phyloP scores from a whole-genome alignment of 2,797 vertebrate species.

The Podargus strigoides region DNA sequence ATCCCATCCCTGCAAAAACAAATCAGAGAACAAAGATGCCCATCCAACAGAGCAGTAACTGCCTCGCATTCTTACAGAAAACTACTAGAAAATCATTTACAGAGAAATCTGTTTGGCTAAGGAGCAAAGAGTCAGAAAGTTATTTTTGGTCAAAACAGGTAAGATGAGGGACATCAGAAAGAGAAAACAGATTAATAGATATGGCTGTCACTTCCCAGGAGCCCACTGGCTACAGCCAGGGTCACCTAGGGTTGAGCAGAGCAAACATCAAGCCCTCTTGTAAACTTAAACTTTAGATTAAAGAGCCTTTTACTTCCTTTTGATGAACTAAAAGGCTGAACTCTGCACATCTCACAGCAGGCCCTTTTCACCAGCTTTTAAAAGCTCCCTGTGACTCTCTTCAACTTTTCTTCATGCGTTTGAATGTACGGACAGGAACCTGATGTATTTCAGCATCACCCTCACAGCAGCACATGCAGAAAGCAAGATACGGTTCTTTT shows the following conservation, averaged over 20 bases:
- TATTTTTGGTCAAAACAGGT: neutral
- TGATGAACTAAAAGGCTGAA: neutral
- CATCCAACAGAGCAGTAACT: neutral
- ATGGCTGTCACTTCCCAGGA: fast-evolving
- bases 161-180: neutral
- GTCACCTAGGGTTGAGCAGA: neutral
- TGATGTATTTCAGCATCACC: neutral
- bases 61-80: neutral
- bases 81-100: neutral
- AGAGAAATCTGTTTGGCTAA: neutral
- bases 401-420: neutral
- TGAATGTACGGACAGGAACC: neutral
- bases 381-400: neutral
- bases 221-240: neutral
- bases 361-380: neutral
- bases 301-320: neutral
- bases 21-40: fast-evolving
- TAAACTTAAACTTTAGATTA: neutral
- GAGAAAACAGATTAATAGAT: neutral
- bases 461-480: neutral
- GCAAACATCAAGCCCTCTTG: neutral
- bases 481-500: neutral
- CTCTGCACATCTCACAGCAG: neutral
- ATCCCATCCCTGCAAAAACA: neutral
- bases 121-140: neutral